Evolutionary conservation across 92 coral and sea anemone species (phyloP), one percentile per base, ranked within the genome.

Genomic region (Epizoanthus rinbou): DNA sequence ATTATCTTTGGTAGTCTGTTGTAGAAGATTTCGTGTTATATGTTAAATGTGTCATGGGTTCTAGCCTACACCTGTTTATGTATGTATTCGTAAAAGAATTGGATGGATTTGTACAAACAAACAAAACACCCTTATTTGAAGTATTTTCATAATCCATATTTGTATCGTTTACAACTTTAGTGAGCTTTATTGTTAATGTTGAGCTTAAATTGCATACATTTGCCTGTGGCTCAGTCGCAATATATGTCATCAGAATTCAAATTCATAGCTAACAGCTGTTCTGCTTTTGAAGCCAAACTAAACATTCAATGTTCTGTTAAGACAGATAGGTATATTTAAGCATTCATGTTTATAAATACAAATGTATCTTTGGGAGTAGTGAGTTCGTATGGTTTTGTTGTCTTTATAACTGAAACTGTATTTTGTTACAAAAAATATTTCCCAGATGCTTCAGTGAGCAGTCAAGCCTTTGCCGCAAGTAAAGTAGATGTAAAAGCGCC

Each of bases 401-500:
- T 19, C 19, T 18, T n/a, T n/a, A n/a, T 68, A 68, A 14, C 74
- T 69, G 28, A 33, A 69, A 69, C 35, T 50, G 6, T 4, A 23
- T 31, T 76, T 59, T 23, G 11, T 39, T 6, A 17, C 54, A 50
- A 16, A 17, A 35, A 69, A 69, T 23, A 37, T 35, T 59, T 50
- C 54, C 57, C 69, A 76, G 81, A 76, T 39, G 81, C 81, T 3
- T 76, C 81, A 52, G 80, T 74, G 80, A 56, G 64, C 18, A 75
- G 81, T 31, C 81, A 58, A 57, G 81, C 81, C 6, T 28, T 75
- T 57, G 67, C 80, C 58, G 65, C 81, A 23, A 75, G 50, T 58
- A 66, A 75, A 31, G 53, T 39, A 31, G 68, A 58, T 35, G 54
- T 28, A 11, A 43, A 58, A 21, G 60, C 11, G 11, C 31, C 64